Base-by-base conservation (phyloP, 2,113 vertebrate species). In the Apaloderma vittatum region DNA sequence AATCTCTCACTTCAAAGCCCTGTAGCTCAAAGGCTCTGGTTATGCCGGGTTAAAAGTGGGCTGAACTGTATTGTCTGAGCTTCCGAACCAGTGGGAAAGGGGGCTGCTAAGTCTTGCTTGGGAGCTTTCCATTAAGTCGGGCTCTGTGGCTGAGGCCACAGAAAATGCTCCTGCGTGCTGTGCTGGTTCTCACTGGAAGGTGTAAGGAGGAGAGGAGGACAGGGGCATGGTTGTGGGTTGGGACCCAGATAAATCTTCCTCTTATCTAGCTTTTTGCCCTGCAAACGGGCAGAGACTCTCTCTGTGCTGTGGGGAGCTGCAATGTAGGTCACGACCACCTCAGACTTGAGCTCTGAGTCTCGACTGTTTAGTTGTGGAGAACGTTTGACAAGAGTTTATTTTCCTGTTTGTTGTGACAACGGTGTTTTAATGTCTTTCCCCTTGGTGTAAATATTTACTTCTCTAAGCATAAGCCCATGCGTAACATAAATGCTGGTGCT, bases 241-340 rank as follows among this genome's bases (percentile, higher is more conserved):
- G 45, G 12, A 15, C 8, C 8, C 6, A 7, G n/a, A 15, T 4
- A 9, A 21, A 45, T 45, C 27, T 43, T 36, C 49, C 18, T 24
- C 26, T 68, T 43, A 8, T 2, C 37, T 14, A 19, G 26, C 20
- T 73, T 73, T 45, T 45, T 45, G 51, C 27, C 21, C 0, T 0
- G 7, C 7, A 20, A 55, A 65, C 6, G n/a, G 1, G 4, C 2
- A 26, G 46, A 7, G 58, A 19, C 9, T 57, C 21, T 23, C 15
- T 10, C n/a, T 2, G 0, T 2, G 0, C 18, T 0, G 0, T 2
- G 26, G 17, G 66, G 29, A 17, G 19, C 4, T 57, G 15, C 59
- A 49, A 0, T 32, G 6, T 4, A 2, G 65, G 12, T 54, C 43
- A 11, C 30, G 23, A 3, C 18, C 22, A 5, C 0, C 70, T 16